Conservation (phyloP, 1,140 invertebrate species). For the Hycleus cichorii region DNA sequence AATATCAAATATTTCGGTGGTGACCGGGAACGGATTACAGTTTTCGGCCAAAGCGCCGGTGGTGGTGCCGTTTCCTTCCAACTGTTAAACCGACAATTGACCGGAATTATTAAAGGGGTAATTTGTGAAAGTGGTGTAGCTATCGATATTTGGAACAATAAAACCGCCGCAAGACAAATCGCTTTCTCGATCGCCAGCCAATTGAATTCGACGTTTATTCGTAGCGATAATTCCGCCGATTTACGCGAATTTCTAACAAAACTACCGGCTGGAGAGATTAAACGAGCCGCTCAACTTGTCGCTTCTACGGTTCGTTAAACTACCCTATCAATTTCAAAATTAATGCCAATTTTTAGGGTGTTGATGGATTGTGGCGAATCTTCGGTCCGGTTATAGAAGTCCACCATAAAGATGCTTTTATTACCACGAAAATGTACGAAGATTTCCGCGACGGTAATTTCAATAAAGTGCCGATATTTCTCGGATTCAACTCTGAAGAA, state of each 20-base stretch:
- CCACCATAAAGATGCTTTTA: conserved; percentile 1
- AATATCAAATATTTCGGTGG: conserved; percentile 46
- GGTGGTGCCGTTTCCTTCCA: conserved; percentile 39
- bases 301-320: neutral
- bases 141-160: conserved; percentile 8
- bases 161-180: conserved; percentile 2
- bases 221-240: conserved; percentile 2
- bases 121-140: conserved; percentile 16
- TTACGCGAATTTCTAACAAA: conserved; percentile 5
- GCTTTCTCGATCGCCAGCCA: conserved; percentile 5
- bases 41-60: conserved; percentile 46
- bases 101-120: conserved; percentile 13
- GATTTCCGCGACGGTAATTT: neutral
- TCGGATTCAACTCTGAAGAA: conserved; percentile 7
- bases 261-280: conserved; percentile 5
- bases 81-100: neutral
- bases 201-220: conserved; percentile 6
- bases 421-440: conserved; percentile 1
- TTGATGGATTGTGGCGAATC: neutral
- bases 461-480: neutral
- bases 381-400: neutral
- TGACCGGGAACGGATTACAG: conserved; percentile 42
- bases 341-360: neutral
- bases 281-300: neutral
- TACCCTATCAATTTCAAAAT: too few relatives aligned